phyloP scores from a whole-genome alignment of 2,797 vertebrate species.

The Enteromius anoplus region DNA sequence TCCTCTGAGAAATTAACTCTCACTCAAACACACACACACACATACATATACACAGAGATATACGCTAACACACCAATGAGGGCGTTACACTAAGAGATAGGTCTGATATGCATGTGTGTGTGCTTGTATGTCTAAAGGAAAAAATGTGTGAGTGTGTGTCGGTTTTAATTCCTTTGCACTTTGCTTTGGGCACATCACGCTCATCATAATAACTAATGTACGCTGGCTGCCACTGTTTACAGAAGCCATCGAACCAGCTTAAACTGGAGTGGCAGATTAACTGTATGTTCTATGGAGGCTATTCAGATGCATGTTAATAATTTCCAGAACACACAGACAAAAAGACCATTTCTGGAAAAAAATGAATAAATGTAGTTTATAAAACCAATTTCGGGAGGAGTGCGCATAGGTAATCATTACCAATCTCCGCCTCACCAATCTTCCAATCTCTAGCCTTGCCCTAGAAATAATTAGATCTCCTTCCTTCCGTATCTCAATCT shows the following conservation, averaged over 20 bases:
- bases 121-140: conserved; percentile 16
- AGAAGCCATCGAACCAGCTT: conserved; percentile 47
- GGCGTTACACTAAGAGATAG: conserved; percentile 17
- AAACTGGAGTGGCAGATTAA: conserved; percentile 40
- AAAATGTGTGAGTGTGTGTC: not conserved
- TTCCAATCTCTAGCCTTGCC: too few relatives aligned
- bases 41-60: conserved; percentile 2
- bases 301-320: conserved; percentile 19
- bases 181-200: conserved; percentile 38
- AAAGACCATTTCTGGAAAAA: not conserved
- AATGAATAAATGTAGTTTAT: too few relatives aligned
- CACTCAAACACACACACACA: not conserved
- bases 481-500: too few relatives aligned
- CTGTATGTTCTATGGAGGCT: not conserved
- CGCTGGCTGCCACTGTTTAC: conserved; percentile 47
- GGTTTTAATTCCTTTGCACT: conserved; percentile 37
- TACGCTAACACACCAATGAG: not conserved
- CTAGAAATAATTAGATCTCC: too few relatives aligned
- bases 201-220: conserved; percentile 44
- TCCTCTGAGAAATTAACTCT: conserved; percentile 51
- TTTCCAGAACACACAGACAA: not conserved
- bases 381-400: too few relatives aligned
- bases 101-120: conserved; percentile 31
- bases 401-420: too few relatives aligned
- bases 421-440: too few relatives aligned